Evolutionary conservation across 2,888 invertebrate genomes (phyloP), one percentile per base, ranked within the genome.

Genomic region (Sphaerophoria rueppellii): DNA sequence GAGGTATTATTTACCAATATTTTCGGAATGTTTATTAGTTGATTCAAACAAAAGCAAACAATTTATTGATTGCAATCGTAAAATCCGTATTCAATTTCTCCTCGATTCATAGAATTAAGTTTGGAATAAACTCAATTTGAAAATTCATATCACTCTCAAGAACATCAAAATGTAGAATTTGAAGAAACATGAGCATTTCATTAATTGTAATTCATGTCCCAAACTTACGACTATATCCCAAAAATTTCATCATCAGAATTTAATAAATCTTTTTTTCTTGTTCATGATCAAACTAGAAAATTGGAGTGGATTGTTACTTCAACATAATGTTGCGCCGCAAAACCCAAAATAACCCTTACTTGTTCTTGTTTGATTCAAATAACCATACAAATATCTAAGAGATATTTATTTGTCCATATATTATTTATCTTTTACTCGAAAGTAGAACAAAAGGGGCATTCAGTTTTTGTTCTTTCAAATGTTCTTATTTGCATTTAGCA

Each of bases 331-430:
- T 77, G 46, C 52, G 78, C 54, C 61, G 63, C 73, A 77, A 65
- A 63, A 57, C 63, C 69, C 63, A 16, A 82, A 82, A 82, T 73
- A 73, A 82, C 69, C 78, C 65, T 16, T 65, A 82, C 69, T 73
- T 73, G 50, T 32, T n/a, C 55, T 72, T 73, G 74, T 72, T 73
- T 35, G 14, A 60, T 54, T 67, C 34, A 16, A 16, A 55, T 74
- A 48, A 52, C 24, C 32, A 35, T 14, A 50, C 46, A 73, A 9
- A 54, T 35, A 57, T 46, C 16, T 34, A 3, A 43, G 24, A 34
- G 32, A 43, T 46, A 58, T 46, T n/a, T 67, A 43, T 69, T 32
- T 52, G 54, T 71, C 14, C 46, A 48, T 58, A 24, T 58, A 63
- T 24, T 2, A 63, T 78, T 77, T 82, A 78, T 82, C 78, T 78